Percentiles rank a stretch among this genome's conserved stretches.
Evolutionary conservation across 2,113 vertebrate genomes (phyloP).

Genomic region (Clupea harengus): DNA sequence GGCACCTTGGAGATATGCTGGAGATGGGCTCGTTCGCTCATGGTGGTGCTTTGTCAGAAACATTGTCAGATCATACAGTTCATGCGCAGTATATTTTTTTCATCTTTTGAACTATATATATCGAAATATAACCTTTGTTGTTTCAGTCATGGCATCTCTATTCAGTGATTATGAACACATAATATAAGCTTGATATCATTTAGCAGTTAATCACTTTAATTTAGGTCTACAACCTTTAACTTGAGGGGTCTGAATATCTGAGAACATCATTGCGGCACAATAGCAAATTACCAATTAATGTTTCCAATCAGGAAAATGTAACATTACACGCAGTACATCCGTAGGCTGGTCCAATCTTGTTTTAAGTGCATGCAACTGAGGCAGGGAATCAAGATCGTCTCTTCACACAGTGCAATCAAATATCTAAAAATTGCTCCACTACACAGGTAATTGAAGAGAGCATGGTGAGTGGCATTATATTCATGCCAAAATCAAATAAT

Average conservation of each 20-base stretch:
- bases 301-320: constrained; percentile 44
- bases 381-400: constrained; percentile 31
- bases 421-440: constrained; percentile 26
- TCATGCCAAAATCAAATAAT: not conserved
- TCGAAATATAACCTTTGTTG: no score
- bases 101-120: not conserved
- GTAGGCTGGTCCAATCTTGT: constrained; percentile 35
- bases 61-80: not conserved
- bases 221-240: constrained; percentile 43
- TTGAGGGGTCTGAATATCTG: constrained; percentile 38
- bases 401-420: constrained; percentile 36
- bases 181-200: constrained; percentile 34
- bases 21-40: not conserved
- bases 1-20: not conserved
- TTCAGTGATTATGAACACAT: constrained; percentile 25
- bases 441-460: constrained; percentile 20
- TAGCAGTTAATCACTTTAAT: constrained; percentile 44
- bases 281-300: constrained; percentile 63
- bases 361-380: not conserved
- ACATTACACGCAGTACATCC: constrained; percentile 28
- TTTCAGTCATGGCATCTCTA: not conserved
- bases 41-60: not conserved
- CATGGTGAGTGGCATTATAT: constrained; percentile 26
- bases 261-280: constrained; percentile 39
- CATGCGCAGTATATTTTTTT: not conserved